phyloP scores from a whole-genome alignment of 2,888 invertebrate genomes.

The Petrolisthes manimaculis region DNA sequence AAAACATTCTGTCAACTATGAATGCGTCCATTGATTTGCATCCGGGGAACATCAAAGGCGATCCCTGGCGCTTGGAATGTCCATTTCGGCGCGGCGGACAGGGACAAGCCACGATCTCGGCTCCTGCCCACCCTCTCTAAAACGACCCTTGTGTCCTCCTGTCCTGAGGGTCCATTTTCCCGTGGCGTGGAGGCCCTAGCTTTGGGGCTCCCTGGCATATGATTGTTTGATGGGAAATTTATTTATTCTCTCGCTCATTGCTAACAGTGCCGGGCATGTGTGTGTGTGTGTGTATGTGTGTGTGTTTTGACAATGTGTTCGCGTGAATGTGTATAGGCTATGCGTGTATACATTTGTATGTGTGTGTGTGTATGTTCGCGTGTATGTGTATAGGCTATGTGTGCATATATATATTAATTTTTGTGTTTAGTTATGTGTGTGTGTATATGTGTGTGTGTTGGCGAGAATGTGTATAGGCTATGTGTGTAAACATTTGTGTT shows the following conservation, averaged over 20 bases:
- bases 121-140: not conserved
- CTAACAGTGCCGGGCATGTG: conserved; percentile 32
- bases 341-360: not conserved
- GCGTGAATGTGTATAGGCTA: not conserved
- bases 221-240: conserved; percentile 50
- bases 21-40: conserved; percentile 59
- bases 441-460: too few species aligned
- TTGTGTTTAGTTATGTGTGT: too few species aligned
- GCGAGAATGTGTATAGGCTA: too few species aligned
- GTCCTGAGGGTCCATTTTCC: conserved; percentile 5
- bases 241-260: conserved; percentile 56
- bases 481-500: too few species aligned
- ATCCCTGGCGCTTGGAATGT: conserved; percentile 50
- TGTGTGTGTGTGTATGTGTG: conserved; percentile 4
- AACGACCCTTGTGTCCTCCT: conserved; percentile 15
- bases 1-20: conserved; percentile 59
- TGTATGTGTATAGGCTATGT: too few species aligned
- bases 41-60: conserved; percentile 49
- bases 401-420: too few species aligned
- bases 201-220: conserved; percentile 35
- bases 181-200: not conserved
- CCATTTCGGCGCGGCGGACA: conserved; percentile 43
- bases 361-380: too few species aligned
- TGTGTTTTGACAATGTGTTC: not conserved
- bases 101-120: conserved; percentile 40